phyloP scores from a whole-genome alignment of 2,113 vertebrate genomes.

The Platysternon megacephalum region DNA sequence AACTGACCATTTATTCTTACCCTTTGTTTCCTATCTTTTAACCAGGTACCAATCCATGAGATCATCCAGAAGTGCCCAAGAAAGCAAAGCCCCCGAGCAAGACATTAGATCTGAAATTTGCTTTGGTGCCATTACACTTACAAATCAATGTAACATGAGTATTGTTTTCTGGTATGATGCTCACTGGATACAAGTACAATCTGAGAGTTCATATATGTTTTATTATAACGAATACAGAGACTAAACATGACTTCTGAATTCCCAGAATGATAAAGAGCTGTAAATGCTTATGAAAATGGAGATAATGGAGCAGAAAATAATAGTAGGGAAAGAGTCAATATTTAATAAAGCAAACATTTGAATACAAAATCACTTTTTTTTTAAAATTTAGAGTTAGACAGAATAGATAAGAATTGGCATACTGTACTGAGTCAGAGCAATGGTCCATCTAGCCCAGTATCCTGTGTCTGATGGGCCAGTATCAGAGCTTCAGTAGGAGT shows the following conservation, averaged over 20 bases:
- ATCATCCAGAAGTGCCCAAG: not conserved
- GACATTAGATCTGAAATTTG: fast-evolving
- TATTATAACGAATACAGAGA: not conserved
- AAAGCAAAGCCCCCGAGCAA: fast-evolving
- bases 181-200: not conserved
- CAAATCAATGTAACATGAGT: fast-evolving
- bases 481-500: not conserved
- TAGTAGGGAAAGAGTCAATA: constrained; percentile 33
- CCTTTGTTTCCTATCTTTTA: too few relatives aligned
- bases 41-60: too few relatives aligned
- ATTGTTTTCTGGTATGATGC: fast-evolving
- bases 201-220: not conserved
- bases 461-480: not conserved
- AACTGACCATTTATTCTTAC: too few relatives aligned
- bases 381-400: fast-evolving
- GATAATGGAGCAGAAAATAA: constrained; percentile 62
- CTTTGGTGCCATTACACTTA: fast-evolving
- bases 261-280: constrained; percentile 7
- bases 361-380: not conserved
- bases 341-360: not conserved
- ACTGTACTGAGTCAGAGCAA: not conserved
- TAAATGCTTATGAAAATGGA: not conserved
- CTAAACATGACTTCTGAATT: not conserved
- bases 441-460: not conserved
- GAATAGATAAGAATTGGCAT: not conserved